A percentile compares a stretch with the other conserved stretches of the same genome.
Evolutionary conservation across 2,797 vertebrate genomes (phyloP).

Genomic region (Tenualosa ilisha): DNA sequence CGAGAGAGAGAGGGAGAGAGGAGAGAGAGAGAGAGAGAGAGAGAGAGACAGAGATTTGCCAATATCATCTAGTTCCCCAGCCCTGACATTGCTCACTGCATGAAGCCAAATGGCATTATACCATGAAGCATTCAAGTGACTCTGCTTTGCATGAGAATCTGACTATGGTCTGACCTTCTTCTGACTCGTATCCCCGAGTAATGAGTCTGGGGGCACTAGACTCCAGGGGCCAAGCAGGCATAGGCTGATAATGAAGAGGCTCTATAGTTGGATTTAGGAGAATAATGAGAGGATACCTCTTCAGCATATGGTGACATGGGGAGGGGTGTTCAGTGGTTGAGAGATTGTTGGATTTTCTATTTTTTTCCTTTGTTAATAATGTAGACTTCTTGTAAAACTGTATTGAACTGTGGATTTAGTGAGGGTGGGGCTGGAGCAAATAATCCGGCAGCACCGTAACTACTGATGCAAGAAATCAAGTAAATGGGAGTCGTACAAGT

Average conservation of each 20-base stretch:
- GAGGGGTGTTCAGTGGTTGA: background rate
- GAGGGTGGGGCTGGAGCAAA: background rate
- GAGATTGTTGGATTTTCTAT: background rate
- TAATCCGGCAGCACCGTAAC: background rate
- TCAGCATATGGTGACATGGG: background rate
- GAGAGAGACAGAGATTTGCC: background rate
- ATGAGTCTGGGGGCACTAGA: conserved; percentile 33
- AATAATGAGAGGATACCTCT: background rate
- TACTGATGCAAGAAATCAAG: background rate
- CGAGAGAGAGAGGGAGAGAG: background rate
- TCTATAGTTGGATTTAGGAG: background rate
- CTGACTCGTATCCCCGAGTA: conserved; percentile 36
- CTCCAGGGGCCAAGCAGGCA: background rate
- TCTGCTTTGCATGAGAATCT: conserved; percentile 23
- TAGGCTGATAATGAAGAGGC: background rate
- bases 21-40: conserved; percentile 9
- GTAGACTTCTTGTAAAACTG: too few relatives aligned
- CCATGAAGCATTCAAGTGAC: background rate
- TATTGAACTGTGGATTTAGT: background rate
- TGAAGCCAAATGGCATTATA: background rate
- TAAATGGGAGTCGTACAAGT: background rate
- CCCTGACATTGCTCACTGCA: background rate
- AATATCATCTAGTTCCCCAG: background rate
- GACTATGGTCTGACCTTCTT: conserved; percentile 28
- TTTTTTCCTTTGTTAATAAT: too few relatives aligned